Base-by-base conservation (phyloP, 2,888 invertebrate species). In the Acanthosoma haemorrhoidale region DNA sequence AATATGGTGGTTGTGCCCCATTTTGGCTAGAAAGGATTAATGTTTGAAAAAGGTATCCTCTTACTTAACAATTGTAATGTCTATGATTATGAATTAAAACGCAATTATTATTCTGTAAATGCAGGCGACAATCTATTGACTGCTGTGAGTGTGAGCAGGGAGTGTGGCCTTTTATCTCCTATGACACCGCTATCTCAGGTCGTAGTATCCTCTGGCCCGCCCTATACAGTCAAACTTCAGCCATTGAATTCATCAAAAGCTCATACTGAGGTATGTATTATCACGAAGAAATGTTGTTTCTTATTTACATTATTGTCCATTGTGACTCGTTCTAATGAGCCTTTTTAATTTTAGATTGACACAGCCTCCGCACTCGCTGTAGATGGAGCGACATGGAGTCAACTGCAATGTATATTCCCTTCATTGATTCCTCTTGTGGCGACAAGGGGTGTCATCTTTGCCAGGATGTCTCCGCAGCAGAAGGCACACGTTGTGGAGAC, bases 111-210 rank as follows among this genome's bases (percentile, higher is more conserved):
- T n/a, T n/a, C n/a, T n/a, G n/a, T n/a, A n/a, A n/a, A n/a, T n/a
- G 8, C 75, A 89, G 87, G 92, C 34, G 92, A 92, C 78, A 92
- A 92, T 77, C 87, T 97, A 79, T 81, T 95, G 75, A 97, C 97
- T 0, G 96, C 96, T 0, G 84, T 96, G 61, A 94, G 94, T 76
- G 96, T 97, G 11, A 96, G 95, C 0, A 84, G 89, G 66, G 93
- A 95, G 78, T 96, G 96, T 80, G 92, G 90, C 0, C 88, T 89
- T 84, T 83, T 88, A 59, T 83, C 83, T 70, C 79, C 82, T n/a
- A 82, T 71, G 6, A 69, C 67, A 3, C 71, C 73, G 32, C 68
- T 73, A 2, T 70, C 71, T 15, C 84, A 77, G 36, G 78, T 80
- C 36, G 78, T 80, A 67, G 77, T 79, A 32, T 77, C 80, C 4